Base-by-base conservation (phyloP, 2,888 invertebrate species). In the Pseudeuparius sepicola region DNA sequence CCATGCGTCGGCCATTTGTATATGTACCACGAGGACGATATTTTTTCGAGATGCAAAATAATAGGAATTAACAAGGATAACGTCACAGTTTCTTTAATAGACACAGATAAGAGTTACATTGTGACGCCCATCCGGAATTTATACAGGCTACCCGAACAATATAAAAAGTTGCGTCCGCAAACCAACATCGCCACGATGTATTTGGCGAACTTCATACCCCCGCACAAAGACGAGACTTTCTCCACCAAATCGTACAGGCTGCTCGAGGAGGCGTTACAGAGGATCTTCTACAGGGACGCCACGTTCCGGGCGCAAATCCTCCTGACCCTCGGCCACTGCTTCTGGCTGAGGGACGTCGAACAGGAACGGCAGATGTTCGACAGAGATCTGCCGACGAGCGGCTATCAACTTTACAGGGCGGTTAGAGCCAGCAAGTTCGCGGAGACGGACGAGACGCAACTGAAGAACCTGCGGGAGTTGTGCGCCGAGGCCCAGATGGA, bases 261-360 rank as follows among this genome's bases (percentile, higher is more conserved):
- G 20, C 11, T 48, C 5, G 42, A 43, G 10, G 20, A 18, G 5
- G 15, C 46, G n/a, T 33, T 54, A 4, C 42, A 50, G 14, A 42
- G 45, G 9, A 28, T 40, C 9, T 37, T 48, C 11, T 50, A 52
- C 29, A 43, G 51, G 4, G 45, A 50, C 30, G 34, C 44, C 1
- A 41, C 48, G 25, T 51, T 69, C 41, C 60, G 59, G 41, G 69
- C 64, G 3, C 57, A 68, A 52, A 65, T 78, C 20, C 54, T 59
- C 4, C 53, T 78, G 41, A 70, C 74, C 30, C 50, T 81, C 15
- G 73, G 71, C 1, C 67, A 75, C 40, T 70, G 68, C 1, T 52
- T 83, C 20, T 78, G 80, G 67, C 61, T 83, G 2, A 69, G 78
- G 33, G 72, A 75, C 3, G 53, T 82, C 23, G 67, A 72, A 39